These are phyloP conservation scores for Epirrita christyi DNA, from an alignment of 2,888 invertebrate genomes.

Conservation along the genomic window DNA sequence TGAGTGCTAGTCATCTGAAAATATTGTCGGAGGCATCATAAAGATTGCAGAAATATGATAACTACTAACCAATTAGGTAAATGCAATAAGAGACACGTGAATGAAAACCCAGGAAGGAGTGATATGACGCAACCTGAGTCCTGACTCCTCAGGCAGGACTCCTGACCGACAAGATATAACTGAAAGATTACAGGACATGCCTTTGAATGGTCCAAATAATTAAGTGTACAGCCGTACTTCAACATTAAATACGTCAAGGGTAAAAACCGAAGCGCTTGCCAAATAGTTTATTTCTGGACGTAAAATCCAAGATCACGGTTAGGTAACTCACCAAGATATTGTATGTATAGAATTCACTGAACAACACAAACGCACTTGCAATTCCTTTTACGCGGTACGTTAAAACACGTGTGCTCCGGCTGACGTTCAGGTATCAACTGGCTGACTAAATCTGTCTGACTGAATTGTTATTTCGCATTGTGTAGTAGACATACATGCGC, in stretches of 20 bases:
- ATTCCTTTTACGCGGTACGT: conserved; percentile 45
- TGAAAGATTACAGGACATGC: conserved; percentile 25
- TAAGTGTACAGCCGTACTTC: conserved; percentile 24
- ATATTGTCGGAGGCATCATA: not conserved
- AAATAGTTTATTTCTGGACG: conserved; percentile 73
- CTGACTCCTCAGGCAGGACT: too few species aligned
- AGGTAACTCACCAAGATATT: conserved; percentile 66
- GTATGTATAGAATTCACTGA: conserved; percentile 58
- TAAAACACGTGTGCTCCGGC: conserved; percentile 50
- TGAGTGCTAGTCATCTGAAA: too few species aligned
- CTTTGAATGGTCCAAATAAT: conserved; percentile 21
- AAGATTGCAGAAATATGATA: not conserved
- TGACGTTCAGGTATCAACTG: conserved; percentile 66
- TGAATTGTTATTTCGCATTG: conserved; percentile 58
- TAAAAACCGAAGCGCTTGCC: conserved; percentile 59
- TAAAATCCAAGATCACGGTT: conserved; percentile 59
- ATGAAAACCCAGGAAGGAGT: conserved; percentile 6
- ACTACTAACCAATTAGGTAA: not conserved
- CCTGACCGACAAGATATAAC: conserved; percentile 6
- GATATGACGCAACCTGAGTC: conserved; percentile 1
- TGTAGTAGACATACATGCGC: conserved; percentile 49
- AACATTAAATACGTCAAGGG: conserved; percentile 60
- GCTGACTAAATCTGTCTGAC: conserved; percentile 50
- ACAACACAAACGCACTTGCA: conserved; percentile 60
- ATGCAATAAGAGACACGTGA: conserved; percentile 5